Percentiles rank a stretch among this genome's conserved stretches.
Evolutionary conservation across 2,113 vertebrate genomes (phyloP).

Genomic region (Eulemur rufifrons): DNA sequence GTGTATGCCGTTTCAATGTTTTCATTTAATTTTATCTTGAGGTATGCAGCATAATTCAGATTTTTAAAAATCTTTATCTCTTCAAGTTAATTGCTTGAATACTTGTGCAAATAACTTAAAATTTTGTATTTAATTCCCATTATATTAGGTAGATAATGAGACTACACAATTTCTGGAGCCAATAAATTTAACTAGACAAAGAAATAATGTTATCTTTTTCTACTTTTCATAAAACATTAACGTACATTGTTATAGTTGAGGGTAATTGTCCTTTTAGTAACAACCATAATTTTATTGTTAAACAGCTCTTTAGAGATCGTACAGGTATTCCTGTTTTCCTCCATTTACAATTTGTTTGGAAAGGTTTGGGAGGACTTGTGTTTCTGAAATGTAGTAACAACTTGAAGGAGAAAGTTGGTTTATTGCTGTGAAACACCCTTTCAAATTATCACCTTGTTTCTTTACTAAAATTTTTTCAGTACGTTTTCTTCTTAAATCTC

Average conservation of each 20-base stretch:
- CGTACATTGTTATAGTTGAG: background rate
- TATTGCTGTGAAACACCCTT: background rate
- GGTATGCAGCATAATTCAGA: background rate
- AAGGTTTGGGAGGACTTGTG: background rate
- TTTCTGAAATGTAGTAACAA: background rate
- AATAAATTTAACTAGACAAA: background rate
- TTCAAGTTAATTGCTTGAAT: constrained; percentile 19
- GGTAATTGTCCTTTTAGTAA: background rate
- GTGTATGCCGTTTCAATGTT: background rate
- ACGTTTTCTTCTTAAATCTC: background rate
- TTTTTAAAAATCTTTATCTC: constrained; percentile 5
- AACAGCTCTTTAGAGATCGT: background rate
- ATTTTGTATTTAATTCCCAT: constrained; percentile 26
- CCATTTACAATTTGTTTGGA: constrained; percentile 5
- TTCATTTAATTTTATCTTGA: constrained; percentile 45
- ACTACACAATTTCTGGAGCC: background rate
- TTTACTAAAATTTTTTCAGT: background rate
- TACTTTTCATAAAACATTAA: constrained; percentile 4
- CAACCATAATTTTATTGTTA: background rate
- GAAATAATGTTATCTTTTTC: background rate
- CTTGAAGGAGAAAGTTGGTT: background rate
- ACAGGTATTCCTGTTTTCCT: background rate
- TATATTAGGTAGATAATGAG: background rate
- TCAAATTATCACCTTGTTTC: background rate
- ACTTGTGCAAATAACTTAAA: background rate